A percentile compares a stretch with the other conserved stretches of the same genome.
Evolutionary conservation across 2,888 invertebrate genomes (phyloP).

Genomic region (Trissoscelio sp.): DNA sequence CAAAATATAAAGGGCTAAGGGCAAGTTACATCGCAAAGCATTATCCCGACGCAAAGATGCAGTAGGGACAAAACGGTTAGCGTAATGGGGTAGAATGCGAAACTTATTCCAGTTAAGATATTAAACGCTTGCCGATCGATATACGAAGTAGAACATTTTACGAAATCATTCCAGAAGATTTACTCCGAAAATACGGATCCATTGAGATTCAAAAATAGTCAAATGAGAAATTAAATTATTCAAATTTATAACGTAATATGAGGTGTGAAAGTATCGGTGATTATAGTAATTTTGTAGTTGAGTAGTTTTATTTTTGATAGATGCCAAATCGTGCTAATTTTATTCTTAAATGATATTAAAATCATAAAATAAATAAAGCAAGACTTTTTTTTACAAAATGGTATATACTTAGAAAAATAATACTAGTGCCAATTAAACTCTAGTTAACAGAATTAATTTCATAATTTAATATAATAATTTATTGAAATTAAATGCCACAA

Average conservation of each 20-base stretch:
- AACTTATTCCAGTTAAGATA: constrained; percentile 78
- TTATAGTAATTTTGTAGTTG: constrained; percentile 47
- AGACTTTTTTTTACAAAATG: no score
- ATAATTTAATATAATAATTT: no score
- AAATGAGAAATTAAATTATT: constrained; percentile 52
- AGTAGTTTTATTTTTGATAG: constrained; percentile 35
- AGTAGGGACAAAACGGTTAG: constrained; percentile 77
- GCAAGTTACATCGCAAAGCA: constrained; percentile 71
- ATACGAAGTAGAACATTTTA: constrained; percentile 65
- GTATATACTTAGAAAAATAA: no score
- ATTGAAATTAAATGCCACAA: no score
- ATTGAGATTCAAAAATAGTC: constrained; percentile 58
- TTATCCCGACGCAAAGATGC: constrained; percentile 76
- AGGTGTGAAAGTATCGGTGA: constrained; percentile 49
- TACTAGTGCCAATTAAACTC: no score
- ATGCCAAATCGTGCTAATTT: not conserved
- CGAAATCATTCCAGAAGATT: constrained; percentile 69
- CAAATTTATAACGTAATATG: constrained; percentile 30
- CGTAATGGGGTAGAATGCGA: constrained; percentile 78
- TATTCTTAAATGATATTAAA: no score
- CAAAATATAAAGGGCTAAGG: constrained; percentile 71
- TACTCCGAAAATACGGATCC: constrained; percentile 61
- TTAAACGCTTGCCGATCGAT: constrained; percentile 74
- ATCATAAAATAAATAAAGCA: no score
- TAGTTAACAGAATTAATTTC: no score